phyloP scores from a whole-genome alignment of 2,113 vertebrate genomes.

The Cynocephalus volans region DNA sequence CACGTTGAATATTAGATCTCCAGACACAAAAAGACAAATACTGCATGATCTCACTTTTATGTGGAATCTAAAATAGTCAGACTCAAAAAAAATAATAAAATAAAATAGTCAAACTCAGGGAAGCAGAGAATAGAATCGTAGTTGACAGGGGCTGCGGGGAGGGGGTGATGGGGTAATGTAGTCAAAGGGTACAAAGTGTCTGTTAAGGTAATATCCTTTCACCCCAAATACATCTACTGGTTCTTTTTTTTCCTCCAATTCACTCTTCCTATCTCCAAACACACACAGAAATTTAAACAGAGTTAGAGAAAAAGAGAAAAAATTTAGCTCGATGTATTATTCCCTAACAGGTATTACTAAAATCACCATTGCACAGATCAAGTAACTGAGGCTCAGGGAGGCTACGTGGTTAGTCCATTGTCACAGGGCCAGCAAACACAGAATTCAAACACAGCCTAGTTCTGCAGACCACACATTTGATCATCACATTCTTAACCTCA shows the following conservation, averaged over 20 bases:
- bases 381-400: neutral
- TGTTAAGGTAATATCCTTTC: neutral
- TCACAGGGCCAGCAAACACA: rapidly evolving
- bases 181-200: neutral
- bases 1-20: neutral
- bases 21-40: neutral
- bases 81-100: too few species aligned
- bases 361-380: neutral
- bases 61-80: neutral
- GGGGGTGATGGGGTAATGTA: rapidly evolving
- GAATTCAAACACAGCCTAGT: neutral
- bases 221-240: neutral
- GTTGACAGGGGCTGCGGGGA: rapidly evolving
- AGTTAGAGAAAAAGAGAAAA: neutral
- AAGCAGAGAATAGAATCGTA: neutral
- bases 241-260: neutral
- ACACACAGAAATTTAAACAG: neutral
- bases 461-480: neutral
- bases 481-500: neutral
- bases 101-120: neutral
- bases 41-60: neutral
- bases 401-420: too few species aligned
- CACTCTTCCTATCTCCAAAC: neutral
- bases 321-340: neutral
- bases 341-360: neutral